Base-by-base conservation (phyloP, 1,140 invertebrate species). In the Drosophila pandora region DNA sequence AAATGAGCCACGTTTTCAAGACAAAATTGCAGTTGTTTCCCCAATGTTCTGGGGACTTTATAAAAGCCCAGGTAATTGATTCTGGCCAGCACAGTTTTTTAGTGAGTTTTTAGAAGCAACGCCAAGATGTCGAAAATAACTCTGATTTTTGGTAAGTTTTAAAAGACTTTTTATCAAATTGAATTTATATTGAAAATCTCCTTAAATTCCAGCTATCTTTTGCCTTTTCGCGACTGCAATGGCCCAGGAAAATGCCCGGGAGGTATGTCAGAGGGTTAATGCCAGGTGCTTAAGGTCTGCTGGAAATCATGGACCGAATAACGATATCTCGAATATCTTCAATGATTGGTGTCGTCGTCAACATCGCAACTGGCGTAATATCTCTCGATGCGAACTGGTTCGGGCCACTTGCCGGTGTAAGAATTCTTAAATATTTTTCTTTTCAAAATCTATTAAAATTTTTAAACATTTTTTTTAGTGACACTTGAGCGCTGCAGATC, bases 121-220 rank as follows among this genome's bases (percentile, higher is more conserved):
- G 28, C 12, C 21, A 77, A 48, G 13, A 85, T 87, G 81, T 70
- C 61, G 9, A 80, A 77, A 45, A 22, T 81, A 34, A 22, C 49
- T 25, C 37, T 70, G 17, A 13, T 85, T 21, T 62, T 85, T 41
- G 68, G 81, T 85, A 67, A 81, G 81, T 13, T 2, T 43, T 7
- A 4, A 0, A 3, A 3, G n/a, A 45, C 6, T 13, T 7, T 1
- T 25, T 21, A 17, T 17, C 8, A 5, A 6, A 6, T 28, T 61
- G 0, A 0, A 3, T 47, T 5, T 2, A 6, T 8, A 2, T 4
- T 30, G 2, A 5, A 13, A 2, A 34, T n/a, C 12, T 2, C 2
- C 21, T 28, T 0, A 4, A n/a, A 2, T 37, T 23, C 5, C 17
- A 85, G 82, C 67, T 21, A 17, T 76, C 1, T 30, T 53, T 52